These are phyloP conservation scores for Microctenopoma lineatum DNA, from an alignment of 2,797 vertebrate species.

Conservation along the genomic window DNA sequence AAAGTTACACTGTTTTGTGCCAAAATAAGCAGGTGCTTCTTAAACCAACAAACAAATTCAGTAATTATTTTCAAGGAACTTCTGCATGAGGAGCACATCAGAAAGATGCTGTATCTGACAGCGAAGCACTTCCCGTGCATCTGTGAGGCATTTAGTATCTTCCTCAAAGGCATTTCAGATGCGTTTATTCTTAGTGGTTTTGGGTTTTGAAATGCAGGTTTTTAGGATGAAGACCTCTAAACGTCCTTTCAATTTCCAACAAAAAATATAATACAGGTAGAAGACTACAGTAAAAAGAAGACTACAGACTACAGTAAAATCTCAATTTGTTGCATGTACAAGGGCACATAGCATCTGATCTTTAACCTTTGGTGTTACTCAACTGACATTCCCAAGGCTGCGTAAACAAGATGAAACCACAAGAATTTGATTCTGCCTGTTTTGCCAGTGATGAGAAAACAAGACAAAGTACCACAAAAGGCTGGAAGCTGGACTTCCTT, in stretches of 20 bases:
- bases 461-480: slow-evolving; percentile 67
- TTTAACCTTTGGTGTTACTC: slow-evolving; percentile 24
- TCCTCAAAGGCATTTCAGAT: background rate
- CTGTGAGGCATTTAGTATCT: background rate
- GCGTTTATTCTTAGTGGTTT: slow-evolving; percentile 5
- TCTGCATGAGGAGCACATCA: too few relatives aligned
- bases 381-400: slow-evolving; percentile 47
- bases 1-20: background rate
- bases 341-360: slow-evolving; percentile 20
- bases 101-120: too few relatives aligned
- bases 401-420: slow-evolving; percentile 65
- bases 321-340: slow-evolving; percentile 2
- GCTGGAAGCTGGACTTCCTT: slow-evolving; percentile 69
- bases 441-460: slow-evolving; percentile 68
- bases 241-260: too few relatives aligned
- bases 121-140: background rate
- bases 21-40: background rate
- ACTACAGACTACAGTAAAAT: background rate
- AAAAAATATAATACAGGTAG: background rate
- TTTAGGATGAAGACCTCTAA: too few relatives aligned
- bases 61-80: background rate
- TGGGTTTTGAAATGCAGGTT: background rate
- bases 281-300: too few relatives aligned
- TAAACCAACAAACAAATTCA: slow-evolving; percentile 6
- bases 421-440: slow-evolving; percentile 58